Conservation (phyloP, 2,797 vertebrate species). For the Cyprinodon diabolis region DNA sequence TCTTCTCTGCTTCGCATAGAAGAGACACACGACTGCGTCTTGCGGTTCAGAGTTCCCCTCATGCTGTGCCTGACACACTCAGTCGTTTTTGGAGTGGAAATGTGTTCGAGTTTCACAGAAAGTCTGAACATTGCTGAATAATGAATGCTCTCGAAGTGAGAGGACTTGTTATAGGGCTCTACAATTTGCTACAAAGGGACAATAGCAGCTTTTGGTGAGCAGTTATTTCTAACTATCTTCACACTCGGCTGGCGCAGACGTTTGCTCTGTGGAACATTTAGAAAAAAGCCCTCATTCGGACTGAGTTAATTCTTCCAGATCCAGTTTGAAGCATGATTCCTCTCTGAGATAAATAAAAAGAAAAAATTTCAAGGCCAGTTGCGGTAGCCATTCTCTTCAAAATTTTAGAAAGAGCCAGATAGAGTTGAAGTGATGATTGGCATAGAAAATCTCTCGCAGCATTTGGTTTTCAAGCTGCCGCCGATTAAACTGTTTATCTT, state of each 20-base stretch:
- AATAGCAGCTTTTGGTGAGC: constrained; percentile 17
- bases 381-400: constrained; percentile 7
- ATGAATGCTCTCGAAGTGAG: constrained; percentile 14
- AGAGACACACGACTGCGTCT: background rate
- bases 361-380: constrained; percentile 42
- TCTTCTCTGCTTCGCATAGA: constrained; percentile 24
- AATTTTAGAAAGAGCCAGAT: constrained; percentile 36
- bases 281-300: background rate
- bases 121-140: constrained; percentile 19
- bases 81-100: constrained; percentile 15
- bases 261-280: constrained; percentile 2
- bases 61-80: background rate
- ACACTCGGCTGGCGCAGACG: constrained; percentile 22
- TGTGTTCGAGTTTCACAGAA: constrained; percentile 14
- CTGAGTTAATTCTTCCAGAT: constrained; percentile 27
- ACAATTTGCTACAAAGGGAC: constrained; percentile 39
- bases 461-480: constrained; percentile 56
- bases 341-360: constrained; percentile 42
- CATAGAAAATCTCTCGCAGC: constrained; percentile 36
- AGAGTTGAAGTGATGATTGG: constrained; percentile 17
- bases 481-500: constrained; percentile 44
- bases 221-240: constrained; percentile 38
- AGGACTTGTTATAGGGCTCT: constrained; percentile 20
- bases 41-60: constrained; percentile 4
- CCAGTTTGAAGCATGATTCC: constrained; percentile 24